Evolutionary conservation across 2,888 invertebrate species (phyloP).

Genomic region (Drosophila pegasa): DNA sequence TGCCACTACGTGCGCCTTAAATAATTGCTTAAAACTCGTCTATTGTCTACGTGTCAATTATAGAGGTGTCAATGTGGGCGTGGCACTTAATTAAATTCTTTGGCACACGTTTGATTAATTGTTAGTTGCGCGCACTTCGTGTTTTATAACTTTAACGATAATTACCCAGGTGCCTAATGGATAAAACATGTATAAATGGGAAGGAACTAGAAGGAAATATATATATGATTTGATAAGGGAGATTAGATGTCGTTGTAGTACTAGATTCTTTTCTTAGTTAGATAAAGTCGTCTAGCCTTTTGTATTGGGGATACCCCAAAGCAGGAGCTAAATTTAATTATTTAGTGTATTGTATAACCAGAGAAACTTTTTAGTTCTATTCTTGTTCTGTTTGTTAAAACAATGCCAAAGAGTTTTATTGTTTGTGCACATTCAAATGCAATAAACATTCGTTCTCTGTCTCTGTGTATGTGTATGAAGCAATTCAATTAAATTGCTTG

Average conservation of each 20-base stretch:
- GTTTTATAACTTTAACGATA: constrained; percentile 5
- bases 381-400: constrained; percentile 1
- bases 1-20: constrained; percentile 20
- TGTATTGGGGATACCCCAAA: background rate
- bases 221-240: background rate
- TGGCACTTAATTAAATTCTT: constrained; percentile 58
- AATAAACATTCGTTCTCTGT: constrained; percentile 24
- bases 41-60: constrained; percentile 40
- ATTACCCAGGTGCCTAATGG: constrained; percentile 3
- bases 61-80: constrained; percentile 53
- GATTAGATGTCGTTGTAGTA: no score
- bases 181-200: constrained; percentile 8
- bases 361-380: constrained; percentile 9
- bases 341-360: background rate
- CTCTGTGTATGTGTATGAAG: constrained; percentile 9
- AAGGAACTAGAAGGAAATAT: background rate
- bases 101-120: constrained; percentile 57
- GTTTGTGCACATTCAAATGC: constrained; percentile 34
- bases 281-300: no score
- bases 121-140: constrained; percentile 21
- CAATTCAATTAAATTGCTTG: constrained; percentile 71
- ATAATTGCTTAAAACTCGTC: constrained; percentile 35
- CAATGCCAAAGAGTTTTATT: constrained; percentile 18
- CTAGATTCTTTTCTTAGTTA: no score
- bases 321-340: background rate